Conservation (phyloP, 2,113 vertebrate genomes). For the Pygoscelis adeliae region DNA sequence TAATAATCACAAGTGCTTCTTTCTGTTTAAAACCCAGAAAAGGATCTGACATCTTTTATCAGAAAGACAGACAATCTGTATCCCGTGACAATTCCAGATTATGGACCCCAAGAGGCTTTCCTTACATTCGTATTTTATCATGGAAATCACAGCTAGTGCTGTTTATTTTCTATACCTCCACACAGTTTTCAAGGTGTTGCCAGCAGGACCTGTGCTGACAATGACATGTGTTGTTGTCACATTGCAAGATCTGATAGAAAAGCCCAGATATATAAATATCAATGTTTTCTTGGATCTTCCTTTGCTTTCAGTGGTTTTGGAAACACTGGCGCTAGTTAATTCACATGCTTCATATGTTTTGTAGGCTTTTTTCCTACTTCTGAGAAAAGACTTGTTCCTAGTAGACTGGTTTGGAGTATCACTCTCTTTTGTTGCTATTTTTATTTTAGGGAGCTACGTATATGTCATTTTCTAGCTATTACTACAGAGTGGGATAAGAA, state of each 20-base stretch:
- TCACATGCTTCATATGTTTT: slow-evolving; percentile 32
- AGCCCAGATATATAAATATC: slow-evolving; percentile 72
- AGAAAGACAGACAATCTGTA: slow-evolving; percentile 83
- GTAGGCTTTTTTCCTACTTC: slow-evolving; percentile 21
- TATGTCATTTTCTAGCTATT: neutral
- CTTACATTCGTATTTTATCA: slow-evolving; percentile 80
- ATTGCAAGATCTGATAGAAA: slow-evolving; percentile 79
- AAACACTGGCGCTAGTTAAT: slow-evolving; percentile 51
- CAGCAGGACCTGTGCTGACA: slow-evolving; percentile 78
- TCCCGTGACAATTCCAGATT: slow-evolving; percentile 82
- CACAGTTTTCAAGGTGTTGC: slow-evolving; percentile 83
- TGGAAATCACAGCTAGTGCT: slow-evolving; percentile 73
- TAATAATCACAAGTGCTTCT: slow-evolving; percentile 84
- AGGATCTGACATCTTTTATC: slow-evolving; percentile 85
- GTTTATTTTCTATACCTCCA: slow-evolving; percentile 75
- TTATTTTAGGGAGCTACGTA: neutral
- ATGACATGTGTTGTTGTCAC: slow-evolving; percentile 84
- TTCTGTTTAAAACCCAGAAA: slow-evolving; percentile 78
- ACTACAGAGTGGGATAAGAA: neutral
- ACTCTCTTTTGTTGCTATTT: neutral
- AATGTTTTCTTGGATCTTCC: slow-evolving; percentile 67
- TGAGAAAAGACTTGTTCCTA: slow-evolving; percentile 14
- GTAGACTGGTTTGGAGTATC: neutral
- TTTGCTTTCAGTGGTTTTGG: slow-evolving; percentile 60
- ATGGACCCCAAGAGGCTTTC: slow-evolving; percentile 83